These are phyloP conservation scores for Myopa testacea DNA, from an alignment of 2,888 invertebrate genomes.

Conservation along the genomic window DNA sequence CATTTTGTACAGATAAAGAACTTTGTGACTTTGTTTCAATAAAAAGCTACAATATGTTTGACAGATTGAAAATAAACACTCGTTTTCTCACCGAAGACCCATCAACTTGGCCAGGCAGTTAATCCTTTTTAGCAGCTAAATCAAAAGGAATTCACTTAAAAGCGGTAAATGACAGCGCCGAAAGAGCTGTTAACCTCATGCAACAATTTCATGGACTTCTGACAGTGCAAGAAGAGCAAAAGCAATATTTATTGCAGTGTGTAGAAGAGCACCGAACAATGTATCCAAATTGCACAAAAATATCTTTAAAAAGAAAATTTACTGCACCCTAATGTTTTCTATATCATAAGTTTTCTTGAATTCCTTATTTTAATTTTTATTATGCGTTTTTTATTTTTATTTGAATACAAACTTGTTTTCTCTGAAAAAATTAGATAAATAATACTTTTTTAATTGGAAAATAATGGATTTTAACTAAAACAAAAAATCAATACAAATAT, in stretches of 20 bases:
- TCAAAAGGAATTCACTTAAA: constrained; percentile 27
- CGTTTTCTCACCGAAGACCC: constrained; percentile 23
- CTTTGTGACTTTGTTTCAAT: constrained; percentile 19
- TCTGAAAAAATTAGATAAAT: too few species aligned
- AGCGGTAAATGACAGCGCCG: constrained; percentile 25
- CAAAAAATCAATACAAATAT: too few species aligned
- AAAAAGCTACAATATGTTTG: constrained; percentile 21
- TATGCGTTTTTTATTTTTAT: too few species aligned
- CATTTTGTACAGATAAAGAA: constrained; percentile 19
- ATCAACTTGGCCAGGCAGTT: neutral
- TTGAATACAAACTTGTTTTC: too few species aligned
- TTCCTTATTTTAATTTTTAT: too few species aligned
- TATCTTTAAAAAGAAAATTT: neutral
- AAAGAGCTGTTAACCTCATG: constrained; percentile 29
- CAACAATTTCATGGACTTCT: constrained; percentile 21
- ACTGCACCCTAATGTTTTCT: too few species aligned
- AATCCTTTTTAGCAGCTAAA: constrained; percentile 20
- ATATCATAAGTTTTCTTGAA: too few species aligned
- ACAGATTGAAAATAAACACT: constrained; percentile 27
- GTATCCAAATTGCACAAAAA: neutral
- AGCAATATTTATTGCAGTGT: constrained; percentile 8
- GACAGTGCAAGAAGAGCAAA: neutral
- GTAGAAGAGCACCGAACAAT: neutral
- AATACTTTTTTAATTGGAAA: too few species aligned
- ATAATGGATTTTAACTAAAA: too few species aligned